phyloP scores from a whole-genome alignment of 2,797 vertebrate genomes.

The Meriones psammophilus region DNA sequence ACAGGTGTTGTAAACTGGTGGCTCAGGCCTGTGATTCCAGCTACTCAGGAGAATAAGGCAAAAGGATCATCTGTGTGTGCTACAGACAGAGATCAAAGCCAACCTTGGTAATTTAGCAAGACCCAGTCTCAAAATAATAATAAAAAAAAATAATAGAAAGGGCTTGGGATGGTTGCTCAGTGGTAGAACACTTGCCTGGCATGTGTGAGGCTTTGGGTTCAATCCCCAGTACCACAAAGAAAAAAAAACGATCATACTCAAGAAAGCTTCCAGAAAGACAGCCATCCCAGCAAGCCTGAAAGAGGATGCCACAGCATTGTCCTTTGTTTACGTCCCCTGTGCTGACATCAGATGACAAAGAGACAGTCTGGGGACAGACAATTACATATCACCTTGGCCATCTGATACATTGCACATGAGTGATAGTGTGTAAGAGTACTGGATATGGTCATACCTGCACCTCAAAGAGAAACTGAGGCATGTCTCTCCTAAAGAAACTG shows the following conservation, averaged over 20 bases:
- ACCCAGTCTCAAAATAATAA: not conserved
- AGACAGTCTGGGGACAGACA: not conserved
- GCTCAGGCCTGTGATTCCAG: not conserved
- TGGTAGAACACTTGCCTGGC: not conserved
- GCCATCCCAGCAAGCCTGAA: constrained; percentile 14
- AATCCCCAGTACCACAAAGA: not conserved
- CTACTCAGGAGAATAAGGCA: not conserved
- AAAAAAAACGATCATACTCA: not conserved
- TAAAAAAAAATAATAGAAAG: not conserved
- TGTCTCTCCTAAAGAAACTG: constrained; percentile 39
- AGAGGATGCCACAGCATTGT: not conserved
- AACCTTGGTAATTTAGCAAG: not conserved
- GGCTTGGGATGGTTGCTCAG: not conserved
- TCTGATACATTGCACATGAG: not conserved
- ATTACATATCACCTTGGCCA: not conserved
- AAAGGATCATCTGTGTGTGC: not conserved
- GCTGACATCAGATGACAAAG: constrained; percentile 44
- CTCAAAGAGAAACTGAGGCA: constrained; percentile 50
- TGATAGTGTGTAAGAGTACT: not conserved
- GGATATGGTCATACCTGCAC: not conserved
- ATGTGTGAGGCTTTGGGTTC: not conserved
- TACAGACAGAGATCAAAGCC: not conserved
- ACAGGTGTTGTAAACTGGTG: not conserved
- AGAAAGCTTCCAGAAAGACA: constrained; percentile 64
- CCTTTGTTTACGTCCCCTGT: not conserved